Base-by-base conservation (phyloP, 2,797 vertebrate species). In the Sebastes goodei region DNA sequence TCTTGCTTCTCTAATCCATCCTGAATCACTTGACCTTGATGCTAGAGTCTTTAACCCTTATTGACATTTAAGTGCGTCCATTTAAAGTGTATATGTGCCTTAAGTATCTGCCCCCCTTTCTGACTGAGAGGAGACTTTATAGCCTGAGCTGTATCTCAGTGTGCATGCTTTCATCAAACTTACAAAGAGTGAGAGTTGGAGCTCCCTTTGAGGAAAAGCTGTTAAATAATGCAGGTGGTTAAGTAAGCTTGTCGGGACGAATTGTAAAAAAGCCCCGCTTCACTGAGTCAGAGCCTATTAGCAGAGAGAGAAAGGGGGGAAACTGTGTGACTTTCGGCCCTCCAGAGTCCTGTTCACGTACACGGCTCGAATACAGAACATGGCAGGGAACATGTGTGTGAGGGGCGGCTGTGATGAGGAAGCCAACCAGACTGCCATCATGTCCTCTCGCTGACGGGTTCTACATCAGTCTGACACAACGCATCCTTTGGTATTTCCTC, bases 151-250 rank as follows among this genome's bases (percentile, higher is more conserved):
- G 65, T 27, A 38, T 83, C 65, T 80, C 46, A 25, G n/a, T n/a
- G 57, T 68, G 62, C 67, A 75, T 2, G 76, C 80, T 84, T 86
- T 81, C 67, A 84, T 85, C 77, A 76, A 79, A 88, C 85, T 76
- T 69, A 68, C 70, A 88, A 81, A 64, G 68, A 65, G 72, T 32
- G 21, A 83, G 80, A 73, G 33, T 10, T 30, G 67, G 75, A 83
- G 81, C 84, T 86, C 81, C 81, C 83, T 90, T 84, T 88, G 87
- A 89, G 85, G 83, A 81, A 74, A 85, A 84, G 83, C 78, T 86
- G 76, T 90, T 96, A 89, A 96, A 96, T 95, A 94, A 95, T 95
- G 94, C 93, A 95, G 87, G 60, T 88, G 86, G 87, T 93, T 91
- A 94, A 95, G 93, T 93, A 92, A 94, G 91, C 91, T 88, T 92